These are phyloP conservation scores for Phaethornis superciliosus DNA, from an alignment of 2,113 vertebrate genomes.

Conservation along the genomic window DNA sequence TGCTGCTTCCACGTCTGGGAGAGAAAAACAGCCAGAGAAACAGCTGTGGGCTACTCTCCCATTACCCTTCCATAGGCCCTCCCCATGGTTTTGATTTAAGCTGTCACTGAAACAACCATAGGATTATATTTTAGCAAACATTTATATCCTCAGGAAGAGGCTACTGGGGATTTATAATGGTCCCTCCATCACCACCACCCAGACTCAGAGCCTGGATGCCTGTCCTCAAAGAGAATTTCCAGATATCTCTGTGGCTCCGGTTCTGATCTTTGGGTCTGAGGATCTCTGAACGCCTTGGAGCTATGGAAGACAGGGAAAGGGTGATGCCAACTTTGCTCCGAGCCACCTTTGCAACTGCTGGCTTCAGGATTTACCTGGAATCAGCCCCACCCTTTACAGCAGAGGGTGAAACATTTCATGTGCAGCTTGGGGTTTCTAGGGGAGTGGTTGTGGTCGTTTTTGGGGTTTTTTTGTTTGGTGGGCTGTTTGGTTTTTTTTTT, in stretches of 20 bases:
- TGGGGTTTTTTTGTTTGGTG: background rate
- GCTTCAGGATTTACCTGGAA: background rate
- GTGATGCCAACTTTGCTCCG: background rate
- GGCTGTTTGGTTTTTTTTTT: background rate
- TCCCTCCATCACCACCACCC: background rate
- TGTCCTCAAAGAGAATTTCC: background rate
- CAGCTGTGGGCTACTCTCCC: constrained; percentile 17
- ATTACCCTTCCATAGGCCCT: background rate
- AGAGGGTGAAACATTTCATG: background rate
- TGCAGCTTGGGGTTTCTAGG: constrained; percentile 27
- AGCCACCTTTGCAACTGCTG: background rate
- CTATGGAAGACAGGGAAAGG: background rate
- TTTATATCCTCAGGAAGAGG: background rate
- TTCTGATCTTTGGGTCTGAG: background rate
- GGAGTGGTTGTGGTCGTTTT: constrained; percentile 24
- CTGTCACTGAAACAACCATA: background rate
- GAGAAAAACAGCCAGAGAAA: constrained; percentile 10
- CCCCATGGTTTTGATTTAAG: background rate
- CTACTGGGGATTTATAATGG: background rate
- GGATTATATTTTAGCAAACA: constrained; percentile 13
- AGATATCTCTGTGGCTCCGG: background rate
- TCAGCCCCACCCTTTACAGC: background rate
- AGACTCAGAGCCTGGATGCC: background rate
- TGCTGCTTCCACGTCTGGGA: constrained; percentile 29
- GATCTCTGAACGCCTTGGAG: background rate